Base-by-base conservation (phyloP, 2,888 invertebrate genomes). In the Pandemis corylana region DNA sequence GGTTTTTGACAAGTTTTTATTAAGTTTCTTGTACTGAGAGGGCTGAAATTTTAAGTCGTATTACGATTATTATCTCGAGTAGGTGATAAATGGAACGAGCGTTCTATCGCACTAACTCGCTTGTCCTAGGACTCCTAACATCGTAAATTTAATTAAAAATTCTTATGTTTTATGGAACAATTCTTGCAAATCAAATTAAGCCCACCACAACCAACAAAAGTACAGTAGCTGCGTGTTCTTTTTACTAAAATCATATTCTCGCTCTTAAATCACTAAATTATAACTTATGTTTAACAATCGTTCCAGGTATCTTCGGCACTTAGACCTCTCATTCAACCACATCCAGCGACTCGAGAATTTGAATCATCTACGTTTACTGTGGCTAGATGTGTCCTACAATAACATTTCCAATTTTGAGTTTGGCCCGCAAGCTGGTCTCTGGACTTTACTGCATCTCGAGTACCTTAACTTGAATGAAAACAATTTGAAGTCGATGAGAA, bases 261-360 rank as follows among this genome's bases (percentile, higher is more conserved):
- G 1, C 20, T 20, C 20, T 20, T 20, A 20, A 20, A 20, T 20
- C 7, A 42, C 7, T 42, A 42, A 42, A 42, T 42, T 42, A 42
- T 10, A 46, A 10, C 10, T 46, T 46, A 46, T 13, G 28, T 36
- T 36, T 36, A 46, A n/a, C 0, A 62, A 67, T 42, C 61, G 62
- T 86, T 85, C 65, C 78, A 96, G 96, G 80, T 95, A 95, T 83
- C 89, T 96, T 15, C 91, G 94, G 28, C 93, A 95, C 20, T 87
- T 96, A 65, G 95, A 96, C 81, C 84, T 96, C 49, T 96, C 96
- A 0, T 94, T 95, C 79, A 96, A 96, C 82, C 89, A 95, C 75
- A 96, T 96, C 70, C 90, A 93, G 79, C 86, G 88, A 13, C 84
- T 96, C 1, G 95, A 95, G 83, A 95, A 96, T 82, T 86, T 96